Percentiles rank a stretch among this genome's conserved stretches.
Evolutionary conservation across 2,797 vertebrate species (phyloP).

Genomic region (Discoglossus pictus): DNA sequence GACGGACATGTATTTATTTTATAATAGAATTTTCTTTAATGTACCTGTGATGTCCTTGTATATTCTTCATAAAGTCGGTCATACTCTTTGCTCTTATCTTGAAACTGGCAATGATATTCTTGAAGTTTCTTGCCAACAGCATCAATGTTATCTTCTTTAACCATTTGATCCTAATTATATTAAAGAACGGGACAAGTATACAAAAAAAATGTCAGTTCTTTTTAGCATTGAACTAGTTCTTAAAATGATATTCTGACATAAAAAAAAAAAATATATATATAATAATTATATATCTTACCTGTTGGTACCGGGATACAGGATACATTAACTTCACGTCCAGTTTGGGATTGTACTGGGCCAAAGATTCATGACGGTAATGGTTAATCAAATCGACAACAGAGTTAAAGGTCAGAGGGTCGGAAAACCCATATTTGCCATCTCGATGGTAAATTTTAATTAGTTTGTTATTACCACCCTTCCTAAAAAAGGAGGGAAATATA

Average conservation of each 20-base stretch:
- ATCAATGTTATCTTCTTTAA: conserved; percentile 95
- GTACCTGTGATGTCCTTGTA: conserved; percentile 92
- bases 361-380: conserved; percentile 90
- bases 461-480: conserved; percentile 96
- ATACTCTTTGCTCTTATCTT: conserved; percentile 95
- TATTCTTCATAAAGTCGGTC: conserved; percentile 93
- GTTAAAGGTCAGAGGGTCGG: conserved; percentile 89
- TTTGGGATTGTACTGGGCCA: conserved; percentile 93
- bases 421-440: conserved; percentile 92
- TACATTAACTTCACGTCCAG: conserved; percentile 91
- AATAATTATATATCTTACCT: conserved; percentile 74
- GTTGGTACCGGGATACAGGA: conserved; percentile 83
- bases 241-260: too few relatives aligned
- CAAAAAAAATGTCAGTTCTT: too few relatives aligned
- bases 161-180: conserved; percentile 84
- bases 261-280: too few relatives aligned
- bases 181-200: conserved; percentile 52
- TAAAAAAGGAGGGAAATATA: conserved; percentile 68
- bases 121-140: conserved; percentile 94
- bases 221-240: too few relatives aligned
- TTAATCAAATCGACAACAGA: conserved; percentile 93
- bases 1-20: too few relatives aligned
- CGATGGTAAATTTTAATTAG: conserved; percentile 95
- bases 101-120: conserved; percentile 91
- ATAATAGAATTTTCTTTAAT: too few relatives aligned